Percentiles rank a stretch among this genome's conserved stretches.
These are phyloP conservation scores for Silurus meridionalis DNA, from an alignment of 2,113 vertebrate species.

Conservation along the genomic window DNA sequence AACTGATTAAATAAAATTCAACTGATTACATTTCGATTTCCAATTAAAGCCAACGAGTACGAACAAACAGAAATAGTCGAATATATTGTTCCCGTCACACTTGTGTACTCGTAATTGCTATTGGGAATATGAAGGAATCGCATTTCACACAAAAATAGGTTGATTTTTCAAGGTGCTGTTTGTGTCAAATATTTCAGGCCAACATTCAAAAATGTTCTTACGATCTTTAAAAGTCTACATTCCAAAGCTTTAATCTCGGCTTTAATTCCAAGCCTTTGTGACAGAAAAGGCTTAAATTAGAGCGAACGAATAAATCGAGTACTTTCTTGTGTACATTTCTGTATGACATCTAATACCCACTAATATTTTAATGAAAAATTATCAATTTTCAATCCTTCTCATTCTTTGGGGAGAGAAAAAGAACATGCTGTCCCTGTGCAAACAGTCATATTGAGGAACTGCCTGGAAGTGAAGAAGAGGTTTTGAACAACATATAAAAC, in stretches of 20 bases:
- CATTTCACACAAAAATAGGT: slow-evolving; percentile 34
- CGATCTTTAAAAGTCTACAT: slow-evolving; percentile 41
- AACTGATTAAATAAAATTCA: slow-evolving; percentile 38
- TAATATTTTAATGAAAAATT: background rate
- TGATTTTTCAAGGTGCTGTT: slow-evolving; percentile 46
- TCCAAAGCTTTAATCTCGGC: slow-evolving; percentile 38
- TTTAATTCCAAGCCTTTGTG: slow-evolving; percentile 21
- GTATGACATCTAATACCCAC: slow-evolving; percentile 47
- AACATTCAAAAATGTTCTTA: slow-evolving; percentile 38
- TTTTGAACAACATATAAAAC: background rate
- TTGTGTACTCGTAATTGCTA: slow-evolving; percentile 2
- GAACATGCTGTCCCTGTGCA: background rate
- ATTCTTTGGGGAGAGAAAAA: slow-evolving; percentile 6
- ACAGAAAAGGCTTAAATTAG: slow-evolving; percentile 24
- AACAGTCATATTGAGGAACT: background rate
- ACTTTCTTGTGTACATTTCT: background rate
- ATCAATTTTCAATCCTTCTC: slow-evolving; percentile 13
- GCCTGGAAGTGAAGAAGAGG: background rate
- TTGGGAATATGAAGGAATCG: slow-evolving; percentile 1
- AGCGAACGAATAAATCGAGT: slow-evolving; percentile 23
- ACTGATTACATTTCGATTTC: slow-evolving; percentile 24
- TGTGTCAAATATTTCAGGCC: slow-evolving; percentile 27
- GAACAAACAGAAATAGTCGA: slow-evolving; percentile 2
- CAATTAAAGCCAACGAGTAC: slow-evolving; percentile 32
- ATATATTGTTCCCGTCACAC: slow-evolving; percentile 27